Evolutionary conservation across 2,113 vertebrate species (phyloP), one percentile per base, ranked within the genome.

Genomic region (Atlantisia rogersi): DNA sequence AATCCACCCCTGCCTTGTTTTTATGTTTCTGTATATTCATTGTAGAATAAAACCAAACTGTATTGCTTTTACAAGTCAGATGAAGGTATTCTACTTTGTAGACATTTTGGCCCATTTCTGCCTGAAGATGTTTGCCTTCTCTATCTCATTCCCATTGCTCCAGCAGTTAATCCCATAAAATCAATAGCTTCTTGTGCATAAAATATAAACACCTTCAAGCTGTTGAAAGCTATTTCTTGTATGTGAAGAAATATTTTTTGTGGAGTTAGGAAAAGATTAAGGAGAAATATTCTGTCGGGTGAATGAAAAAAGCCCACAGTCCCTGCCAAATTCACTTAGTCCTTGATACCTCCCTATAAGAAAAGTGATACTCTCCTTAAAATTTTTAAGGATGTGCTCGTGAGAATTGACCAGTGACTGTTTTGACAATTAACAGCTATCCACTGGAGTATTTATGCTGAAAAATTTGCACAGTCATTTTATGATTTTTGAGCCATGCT

Each of bases 101-200:
- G 75, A 96, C 40, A 81, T 88, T 92, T 70, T 88, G 53, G 46
- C 83, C n/a, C 87, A 83, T 55, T 96, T 95, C 88, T 96, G 63
- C 73, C 39, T 93, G 78, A 88, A 96, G 77, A 90, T 64, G 11
- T 86, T 95, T 94, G 15, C 29, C 28, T 94, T 95, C 75, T 64
- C 37, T 60, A 67, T 92, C 55, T 95, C 56, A 86, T 87, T 87
- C n/a, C 78, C 59, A 77, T 88, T 95, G 84, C 82, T 95, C 74
- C 26, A 60, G 44, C 42, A 94, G 60, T 90, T 97, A 95, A 96
- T 95, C 55, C 48, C 63, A 84, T 92, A 86, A 92, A 97, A 95
- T 84, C 79, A 89, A 59, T 88, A 87, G 16, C 15, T 94, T 94
- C 87, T 71, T 95, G 59, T 64, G 63, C 40, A 80, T 82, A 92